phyloP scores from a whole-genome alignment of 2,888 invertebrate genomes.

The Acrobasis consociella region DNA sequence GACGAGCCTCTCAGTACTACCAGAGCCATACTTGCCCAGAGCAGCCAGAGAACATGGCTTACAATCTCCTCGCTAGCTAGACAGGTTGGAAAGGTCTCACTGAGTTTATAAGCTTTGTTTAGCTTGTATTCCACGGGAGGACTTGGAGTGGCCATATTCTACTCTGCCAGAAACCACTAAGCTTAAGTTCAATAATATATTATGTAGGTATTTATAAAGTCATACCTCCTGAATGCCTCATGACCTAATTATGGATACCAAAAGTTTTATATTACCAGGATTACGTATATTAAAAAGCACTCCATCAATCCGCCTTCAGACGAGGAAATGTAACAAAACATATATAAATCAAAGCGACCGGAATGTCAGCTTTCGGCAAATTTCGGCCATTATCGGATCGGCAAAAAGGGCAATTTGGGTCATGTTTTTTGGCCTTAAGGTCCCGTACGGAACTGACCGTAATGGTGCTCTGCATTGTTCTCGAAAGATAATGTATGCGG shows the following conservation, averaged over 20 bases:
- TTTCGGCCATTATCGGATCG: conserved; percentile 67
- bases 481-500: conserved; percentile 28
- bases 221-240: too few relatives aligned
- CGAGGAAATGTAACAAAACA: conserved; percentile 22
- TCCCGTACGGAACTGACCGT: conserved; percentile 50
- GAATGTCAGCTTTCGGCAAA: conserved; percentile 72
- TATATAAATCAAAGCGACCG: conserved; percentile 76
- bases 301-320: conserved; percentile 8
- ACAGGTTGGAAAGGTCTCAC: too few relatives aligned
- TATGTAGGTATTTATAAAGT: too few relatives aligned
- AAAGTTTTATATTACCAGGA: conserved; percentile 2
- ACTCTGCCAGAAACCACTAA: too few relatives aligned
- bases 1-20: too few relatives aligned
- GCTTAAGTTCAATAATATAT: too few relatives aligned
- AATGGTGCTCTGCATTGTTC: conserved; percentile 36
- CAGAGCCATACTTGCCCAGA: too few relatives aligned
- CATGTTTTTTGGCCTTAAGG: conserved; percentile 52
- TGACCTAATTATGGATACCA: not conserved
- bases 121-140: too few relatives aligned
- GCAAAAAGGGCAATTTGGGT: conserved; percentile 74
- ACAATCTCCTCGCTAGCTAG: too few relatives aligned
- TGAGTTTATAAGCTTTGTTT: too few relatives aligned
- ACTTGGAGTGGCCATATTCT: too few relatives aligned
- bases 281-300: conserved; percentile 16
- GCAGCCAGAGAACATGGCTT: too few relatives aligned